A percentile compares a stretch with the other conserved stretches of the same genome.
Conservation (phyloP, 2,113 vertebrate genomes). For the Gallinago undulata region DNA sequence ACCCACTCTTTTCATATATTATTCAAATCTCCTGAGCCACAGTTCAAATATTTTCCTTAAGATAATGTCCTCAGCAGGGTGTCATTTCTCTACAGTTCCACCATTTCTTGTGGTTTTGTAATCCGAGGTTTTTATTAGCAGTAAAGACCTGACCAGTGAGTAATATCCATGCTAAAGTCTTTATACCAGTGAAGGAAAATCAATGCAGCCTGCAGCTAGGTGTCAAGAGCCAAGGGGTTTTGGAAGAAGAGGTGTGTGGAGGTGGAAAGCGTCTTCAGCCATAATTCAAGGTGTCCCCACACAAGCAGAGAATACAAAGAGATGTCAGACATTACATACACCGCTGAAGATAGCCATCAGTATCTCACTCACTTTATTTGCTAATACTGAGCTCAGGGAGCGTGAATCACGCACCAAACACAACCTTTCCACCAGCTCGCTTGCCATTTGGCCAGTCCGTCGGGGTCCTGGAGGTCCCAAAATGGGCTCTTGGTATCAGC, state of each 20-base stretch:
- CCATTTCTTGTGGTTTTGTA: background rate
- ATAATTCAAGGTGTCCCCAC: conserved; percentile 43
- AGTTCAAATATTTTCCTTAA: background rate
- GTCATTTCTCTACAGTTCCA: background rate
- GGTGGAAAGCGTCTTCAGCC: conserved; percentile 11
- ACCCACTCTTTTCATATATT: background rate
- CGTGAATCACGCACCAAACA: background rate
- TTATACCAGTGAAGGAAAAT: conserved; percentile 71
- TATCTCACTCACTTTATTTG: background rate
- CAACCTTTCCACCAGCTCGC: background rate
- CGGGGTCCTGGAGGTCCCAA: background rate
- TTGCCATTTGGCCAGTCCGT: background rate
- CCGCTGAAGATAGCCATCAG: background rate
- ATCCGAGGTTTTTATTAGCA: conserved; percentile 46
- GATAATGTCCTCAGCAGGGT: background rate
- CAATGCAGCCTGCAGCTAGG: conserved; percentile 56
- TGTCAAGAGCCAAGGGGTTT: conserved; percentile 47
- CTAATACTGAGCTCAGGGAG: background rate
- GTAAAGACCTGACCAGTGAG: conserved; percentile 53
- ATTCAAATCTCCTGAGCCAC: background rate
- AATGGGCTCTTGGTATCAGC: background rate
- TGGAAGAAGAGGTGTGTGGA: background rate
- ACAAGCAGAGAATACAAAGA: background rate
- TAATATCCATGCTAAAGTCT: conserved; percentile 62
- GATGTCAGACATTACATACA: background rate